These are phyloP conservation scores for Engraulis encrasicolus DNA, from an alignment of 2,113 vertebrate species.

Conservation along the genomic window DNA sequence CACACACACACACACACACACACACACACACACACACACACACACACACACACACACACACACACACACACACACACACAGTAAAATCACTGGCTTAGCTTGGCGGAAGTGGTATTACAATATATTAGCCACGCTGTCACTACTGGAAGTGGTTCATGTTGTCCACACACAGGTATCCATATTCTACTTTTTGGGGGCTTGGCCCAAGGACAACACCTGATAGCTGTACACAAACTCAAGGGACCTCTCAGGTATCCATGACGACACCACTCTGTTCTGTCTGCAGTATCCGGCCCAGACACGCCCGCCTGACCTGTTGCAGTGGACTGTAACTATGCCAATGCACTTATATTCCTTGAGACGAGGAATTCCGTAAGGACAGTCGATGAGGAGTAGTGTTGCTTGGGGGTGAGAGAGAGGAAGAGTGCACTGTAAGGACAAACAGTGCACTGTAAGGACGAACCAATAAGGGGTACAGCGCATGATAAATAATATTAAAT, in stretches of 20 bases:
- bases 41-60: too few relatives aligned
- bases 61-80: too few relatives aligned
- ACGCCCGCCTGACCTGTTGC: not conserved
- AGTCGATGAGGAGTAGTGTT: not conserved
- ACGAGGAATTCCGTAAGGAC: too few relatives aligned
- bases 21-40: too few relatives aligned
- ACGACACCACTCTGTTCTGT: not conserved
- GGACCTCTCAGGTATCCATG: not conserved
- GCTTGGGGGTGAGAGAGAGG: not conserved
- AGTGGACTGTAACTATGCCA: not conserved
- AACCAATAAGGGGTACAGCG: too few relatives aligned
- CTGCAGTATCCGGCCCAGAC: too few relatives aligned
- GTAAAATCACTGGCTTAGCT: not conserved
- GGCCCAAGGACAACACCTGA: not conserved
- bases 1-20: too few relatives aligned
- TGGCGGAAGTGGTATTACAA: not conserved
- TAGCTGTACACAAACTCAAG: not conserved
- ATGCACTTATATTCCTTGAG: not conserved
- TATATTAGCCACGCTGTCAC: not conserved
- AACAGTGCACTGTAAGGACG: too few relatives aligned
- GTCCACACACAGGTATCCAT: too few relatives aligned
- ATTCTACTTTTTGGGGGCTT: too few relatives aligned
- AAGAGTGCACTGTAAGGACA: too few relatives aligned
- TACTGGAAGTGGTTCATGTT: not conserved
- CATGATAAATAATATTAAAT: not conserved